Conservation (phyloP, 2,113 vertebrate genomes). For the Rhombomys opimus region DNA sequence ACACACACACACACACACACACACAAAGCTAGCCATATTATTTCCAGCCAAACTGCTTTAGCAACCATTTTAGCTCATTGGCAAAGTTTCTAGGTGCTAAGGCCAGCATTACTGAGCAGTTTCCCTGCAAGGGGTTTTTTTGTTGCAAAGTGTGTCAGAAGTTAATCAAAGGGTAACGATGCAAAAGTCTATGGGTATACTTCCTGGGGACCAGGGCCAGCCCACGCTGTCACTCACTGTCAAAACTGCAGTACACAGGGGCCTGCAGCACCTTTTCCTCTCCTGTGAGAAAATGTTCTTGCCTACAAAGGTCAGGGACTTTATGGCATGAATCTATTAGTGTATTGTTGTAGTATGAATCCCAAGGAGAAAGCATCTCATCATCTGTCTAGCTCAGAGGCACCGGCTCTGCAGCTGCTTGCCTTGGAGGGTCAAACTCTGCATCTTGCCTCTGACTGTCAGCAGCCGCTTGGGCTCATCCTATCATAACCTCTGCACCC, state of each 20-base stretch:
- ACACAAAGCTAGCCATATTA: neutral
- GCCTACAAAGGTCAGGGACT: conserved; percentile 84
- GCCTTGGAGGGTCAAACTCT: conserved; percentile 62
- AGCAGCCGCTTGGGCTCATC: conserved; percentile 30
- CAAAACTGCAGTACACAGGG: conserved; percentile 66
- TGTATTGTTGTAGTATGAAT: conserved; percentile 81
- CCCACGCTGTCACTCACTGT: conserved; percentile 83
- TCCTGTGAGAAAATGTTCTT: conserved; percentile 81
- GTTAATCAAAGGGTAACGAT: conserved; percentile 82
- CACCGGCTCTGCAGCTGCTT: conserved; percentile 58
- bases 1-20: neutral
- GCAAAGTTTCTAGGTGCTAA: conserved; percentile 13
- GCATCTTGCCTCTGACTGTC: conserved; percentile 63
- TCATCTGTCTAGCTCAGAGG: conserved; percentile 78
- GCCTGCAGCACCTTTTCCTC: conserved; percentile 50
- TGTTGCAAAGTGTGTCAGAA: conserved; percentile 68
- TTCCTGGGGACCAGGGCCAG: conserved; percentile 54
- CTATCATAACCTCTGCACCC: conserved; percentile 36
- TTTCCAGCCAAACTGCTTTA: neutral
- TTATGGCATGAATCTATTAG: conserved; percentile 85
- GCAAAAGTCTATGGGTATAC: conserved; percentile 66
- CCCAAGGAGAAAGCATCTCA: conserved; percentile 71
- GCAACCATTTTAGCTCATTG: neutral
- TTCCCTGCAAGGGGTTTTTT: conserved; percentile 75
- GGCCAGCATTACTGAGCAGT: conserved; percentile 54